phyloP scores from a whole-genome alignment of 2,797 vertebrate genomes.

The Gambusia yucatana region DNA sequence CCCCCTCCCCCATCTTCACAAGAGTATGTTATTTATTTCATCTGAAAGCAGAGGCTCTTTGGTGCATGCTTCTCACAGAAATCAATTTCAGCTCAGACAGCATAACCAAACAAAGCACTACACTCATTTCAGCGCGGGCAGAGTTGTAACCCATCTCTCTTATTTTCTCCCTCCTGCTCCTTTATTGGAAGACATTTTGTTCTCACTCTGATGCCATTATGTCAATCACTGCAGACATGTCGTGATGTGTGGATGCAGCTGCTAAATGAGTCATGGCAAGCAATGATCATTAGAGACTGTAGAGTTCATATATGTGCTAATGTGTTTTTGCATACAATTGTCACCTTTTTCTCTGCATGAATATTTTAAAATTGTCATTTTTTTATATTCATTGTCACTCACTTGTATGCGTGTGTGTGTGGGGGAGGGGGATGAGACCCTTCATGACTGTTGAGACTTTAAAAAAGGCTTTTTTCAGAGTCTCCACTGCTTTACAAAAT shows the following conservation, averaged over 20 bases:
- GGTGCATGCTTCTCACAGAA: constrained; percentile 80
- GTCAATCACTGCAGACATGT: constrained; percentile 78
- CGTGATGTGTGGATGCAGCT: constrained; percentile 78
- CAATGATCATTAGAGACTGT: constrained; percentile 70
- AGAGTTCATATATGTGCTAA: constrained; percentile 64
- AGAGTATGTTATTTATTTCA: constrained; percentile 80
- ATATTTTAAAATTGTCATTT: constrained; percentile 22
- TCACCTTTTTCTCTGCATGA: constrained; percentile 41
- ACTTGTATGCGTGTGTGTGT: neutral
- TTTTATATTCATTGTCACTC: constrained; percentile 3
- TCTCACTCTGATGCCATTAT: constrained; percentile 80
- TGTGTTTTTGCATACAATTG: constrained; percentile 37
- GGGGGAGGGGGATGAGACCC: neutral
- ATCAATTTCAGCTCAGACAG: constrained; percentile 83
- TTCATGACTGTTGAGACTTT: neutral
- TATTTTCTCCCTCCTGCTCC: constrained; percentile 68
- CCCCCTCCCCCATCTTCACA: constrained; percentile 49
- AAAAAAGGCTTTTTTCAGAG: constrained; percentile 23
- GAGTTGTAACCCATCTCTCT: constrained; percentile 71
- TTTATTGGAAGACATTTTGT: constrained; percentile 82
- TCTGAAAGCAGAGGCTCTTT: constrained; percentile 76
- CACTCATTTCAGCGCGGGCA: constrained; percentile 72
- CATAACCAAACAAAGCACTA: constrained; percentile 81
- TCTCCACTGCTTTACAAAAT: constrained; percentile 23
- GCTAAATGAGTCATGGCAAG: constrained; percentile 74